phyloP scores from a whole-genome alignment of 1,140 invertebrate genomes.

The Sarcophaga bullata region DNA sequence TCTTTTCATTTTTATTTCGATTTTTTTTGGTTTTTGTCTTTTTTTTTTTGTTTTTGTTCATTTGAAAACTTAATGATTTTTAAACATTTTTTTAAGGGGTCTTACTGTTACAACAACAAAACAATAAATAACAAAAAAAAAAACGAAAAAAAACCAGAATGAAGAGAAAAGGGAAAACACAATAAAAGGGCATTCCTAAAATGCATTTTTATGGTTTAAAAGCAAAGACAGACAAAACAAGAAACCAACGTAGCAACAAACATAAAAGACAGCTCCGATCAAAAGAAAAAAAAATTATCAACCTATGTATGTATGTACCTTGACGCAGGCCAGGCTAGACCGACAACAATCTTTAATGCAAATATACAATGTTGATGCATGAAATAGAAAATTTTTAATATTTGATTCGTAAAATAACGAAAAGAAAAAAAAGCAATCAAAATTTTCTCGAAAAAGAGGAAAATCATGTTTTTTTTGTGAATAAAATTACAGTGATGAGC shows the following conservation, averaged over 20 bases:
- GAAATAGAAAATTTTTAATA: no score
- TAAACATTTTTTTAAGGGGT: neutral
- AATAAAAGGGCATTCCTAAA: constrained; percentile 11
- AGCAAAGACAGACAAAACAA: neutral
- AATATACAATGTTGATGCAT: neutral
- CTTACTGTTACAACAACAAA: constrained; percentile 1
- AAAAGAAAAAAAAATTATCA: neutral
- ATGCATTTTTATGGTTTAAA: constrained; percentile 31
- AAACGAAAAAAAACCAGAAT: neutral
- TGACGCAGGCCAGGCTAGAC: neutral
- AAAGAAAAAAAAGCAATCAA: neutral
- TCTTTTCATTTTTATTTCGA: no score
- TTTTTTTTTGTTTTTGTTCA: neutral
- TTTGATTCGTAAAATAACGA: no score
- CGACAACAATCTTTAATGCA: neutral
- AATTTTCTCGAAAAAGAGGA: neutral
- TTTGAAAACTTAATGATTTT: constrained; percentile 20
- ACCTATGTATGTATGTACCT: neutral
- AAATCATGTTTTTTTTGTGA: constrained; percentile 20
- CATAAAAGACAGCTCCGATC: neutral
- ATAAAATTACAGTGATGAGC: neutral
- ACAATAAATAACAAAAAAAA: neutral
- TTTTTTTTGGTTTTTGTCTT: neutral
- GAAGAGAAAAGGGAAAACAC: neutral
- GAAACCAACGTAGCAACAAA: neutral